A percentile compares a stretch with the other conserved stretches of the same genome.
Evolutionary conservation across 1,140 invertebrate species (phyloP).

Genomic region (Aphaenogaster rudis): DNA sequence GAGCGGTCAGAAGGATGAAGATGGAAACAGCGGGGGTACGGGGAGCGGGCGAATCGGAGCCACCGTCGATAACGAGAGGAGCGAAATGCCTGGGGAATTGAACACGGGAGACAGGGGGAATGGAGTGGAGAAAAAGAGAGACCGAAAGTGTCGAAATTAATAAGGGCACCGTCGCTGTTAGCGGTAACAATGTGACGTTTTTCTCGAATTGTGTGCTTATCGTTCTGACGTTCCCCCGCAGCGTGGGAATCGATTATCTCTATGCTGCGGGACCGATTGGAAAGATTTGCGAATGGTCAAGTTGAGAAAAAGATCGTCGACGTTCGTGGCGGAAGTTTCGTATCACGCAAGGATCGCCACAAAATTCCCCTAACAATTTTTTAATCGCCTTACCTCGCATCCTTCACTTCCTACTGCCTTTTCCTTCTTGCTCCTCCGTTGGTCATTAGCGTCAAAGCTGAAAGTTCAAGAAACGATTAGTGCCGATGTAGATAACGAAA

Average conservation of each 20-base stretch:
- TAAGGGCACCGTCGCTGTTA: conserved; percentile 67
- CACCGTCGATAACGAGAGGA: conserved; percentile 75
- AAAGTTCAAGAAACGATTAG: conserved; percentile 81
- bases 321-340: conserved; percentile 40
- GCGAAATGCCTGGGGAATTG: conserved; percentile 55
- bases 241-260: neutral
- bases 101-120: neutral
- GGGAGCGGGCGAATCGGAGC: conserved; percentile 63
- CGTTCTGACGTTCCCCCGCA: neutral
- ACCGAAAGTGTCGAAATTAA: conserved; percentile 77
- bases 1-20: conserved; percentile 60
- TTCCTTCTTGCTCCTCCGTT: conserved; percentile 73
- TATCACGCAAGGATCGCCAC: conserved; percentile 35
- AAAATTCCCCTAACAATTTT: conserved; percentile 66
- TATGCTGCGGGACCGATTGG: neutral
- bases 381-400: conserved; percentile 72
- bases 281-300: neutral
- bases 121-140: neutral
- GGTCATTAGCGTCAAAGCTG: conserved; percentile 78
- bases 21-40: conserved; percentile 59
- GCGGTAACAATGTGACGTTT: conserved; percentile 62
- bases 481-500: neutral
- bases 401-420: conserved; percentile 55
- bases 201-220: conserved; percentile 50
- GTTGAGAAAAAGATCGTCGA: conserved; percentile 19